Base-by-base conservation (phyloP, 2,888 invertebrate species). In the Lithophane semibrunnea region DNA sequence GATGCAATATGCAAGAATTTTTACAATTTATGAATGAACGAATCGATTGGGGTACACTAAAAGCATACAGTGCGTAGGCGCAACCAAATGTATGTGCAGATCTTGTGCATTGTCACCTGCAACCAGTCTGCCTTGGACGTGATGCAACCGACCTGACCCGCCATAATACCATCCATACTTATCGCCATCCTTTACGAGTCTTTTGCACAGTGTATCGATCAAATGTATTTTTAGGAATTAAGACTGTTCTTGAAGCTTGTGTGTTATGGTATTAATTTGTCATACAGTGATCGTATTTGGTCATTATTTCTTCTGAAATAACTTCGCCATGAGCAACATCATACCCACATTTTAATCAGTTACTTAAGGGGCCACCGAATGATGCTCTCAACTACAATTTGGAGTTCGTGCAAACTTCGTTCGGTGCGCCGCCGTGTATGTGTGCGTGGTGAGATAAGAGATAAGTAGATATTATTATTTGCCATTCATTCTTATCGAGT, bases 111-210 rank as follows among this genome's bases (percentile, higher is more conserved):
- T 65, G 73, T 64, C 52, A 56, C 56, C 63, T 82, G 75, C 74
- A 79, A 63, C 74, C 63, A 4, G 82, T 37, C 65, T 78, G 49
- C 79, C 85, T 79, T 85, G 73, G n/a, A 44, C 60, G 9, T 79
- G 73, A 74, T 79, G 68, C 73, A 85, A 75, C 54, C 13, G 21
- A 42, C 70, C 63, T 60, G 61, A 70, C 65, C 64, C 54, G 54
- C 54, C 63, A 61, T 66, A 72, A 42, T 63, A 37, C 21, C 37
- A 60, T 37, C 37, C 37, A 37, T 54, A 58, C 16, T 13, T 64
- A 73, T 10, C 54, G 54, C n/a, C 47, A 49, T 72, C 64, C 63
- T n/a, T n/a, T 72, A 58, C 29, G 29, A 52, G 37, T 64, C 64
- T 29, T 79, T 79, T 79, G 24, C 54, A 66, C 29, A 21, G 47